Base-by-base conservation (phyloP, 2,888 invertebrate species). In the Drosophila paramelanica region DNA sequence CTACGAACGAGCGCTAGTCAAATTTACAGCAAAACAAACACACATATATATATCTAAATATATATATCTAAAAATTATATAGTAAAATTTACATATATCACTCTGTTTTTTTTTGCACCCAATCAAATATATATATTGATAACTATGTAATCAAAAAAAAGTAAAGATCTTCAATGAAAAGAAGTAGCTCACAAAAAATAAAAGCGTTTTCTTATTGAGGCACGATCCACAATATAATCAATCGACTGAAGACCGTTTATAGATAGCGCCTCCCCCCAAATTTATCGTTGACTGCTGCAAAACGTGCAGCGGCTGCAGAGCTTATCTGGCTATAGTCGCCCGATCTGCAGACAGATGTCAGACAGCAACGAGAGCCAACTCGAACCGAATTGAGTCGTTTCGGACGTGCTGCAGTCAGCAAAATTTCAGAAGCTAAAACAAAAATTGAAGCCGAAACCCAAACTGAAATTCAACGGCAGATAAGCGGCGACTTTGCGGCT, bases 101-200 rank as follows among this genome's bases (percentile, higher is more conserved):
- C 88, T 62, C 73, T 77, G 75, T 70, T 69, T 60, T 68, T 70
- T 79, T 49, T 59, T 52, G 88, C 82, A 83, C 88, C 14, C 42
- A 64, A 58, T 51, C 67, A 66, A 57, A 70, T 49, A 53, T 64
- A 17, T 17, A 17, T 17, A 59, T 66, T 61, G 50, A 69, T 55
- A 50, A 60, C 23, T 58, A 60, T 51, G 31, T 43, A 65, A 46
- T 43, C 39, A 33, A 55, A 23, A 33, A 27, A 55, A 23, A 36
- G 13, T 36, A 55, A 27, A 14, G 13, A 36, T 53, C n/a, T 61
- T 78, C n/a, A 60, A 65, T 57, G 55, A 67, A 65, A 60, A 64
- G 41, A 64, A 52, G 36, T 46, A 38, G 64, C 5, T 7, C 10
- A 17, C 31, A 58, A 45, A 42, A 42, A 17, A 17, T 17, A 42